phyloP scores from a whole-genome alignment of 2,888 invertebrate genomes.

The Rhaphigaster nebulosa region DNA sequence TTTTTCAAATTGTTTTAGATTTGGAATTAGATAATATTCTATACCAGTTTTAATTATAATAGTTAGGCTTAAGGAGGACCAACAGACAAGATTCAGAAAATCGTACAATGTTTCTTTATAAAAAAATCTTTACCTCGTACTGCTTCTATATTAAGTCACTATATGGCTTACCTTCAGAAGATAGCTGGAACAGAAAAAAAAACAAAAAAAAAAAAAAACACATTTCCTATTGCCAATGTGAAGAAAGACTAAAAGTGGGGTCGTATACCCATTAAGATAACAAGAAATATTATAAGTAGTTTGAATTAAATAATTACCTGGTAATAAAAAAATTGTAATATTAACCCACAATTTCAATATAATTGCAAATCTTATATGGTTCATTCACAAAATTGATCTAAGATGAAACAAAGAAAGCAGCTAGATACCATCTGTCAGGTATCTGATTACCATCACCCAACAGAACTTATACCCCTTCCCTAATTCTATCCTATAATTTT shows the following conservation, averaged over 20 bases:
- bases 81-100: neutral
- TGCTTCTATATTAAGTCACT: conserved; percentile 4
- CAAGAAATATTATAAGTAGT: neutral
- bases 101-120: neutral
- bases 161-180: conserved; percentile 17
- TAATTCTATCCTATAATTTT: neutral
- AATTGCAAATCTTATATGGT: neutral
- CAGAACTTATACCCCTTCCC: neutral
- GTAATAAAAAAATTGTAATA: neutral
- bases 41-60: neutral
- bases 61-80: neutral
- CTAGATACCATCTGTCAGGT: neutral
- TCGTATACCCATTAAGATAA: neutral
- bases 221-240: neutral
- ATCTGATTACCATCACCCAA: neutral
- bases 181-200: conserved; percentile 20
- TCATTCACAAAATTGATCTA: no score
- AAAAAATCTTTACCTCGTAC: conserved; percentile 15
- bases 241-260: neutral
- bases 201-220: no score
- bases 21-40: neutral
- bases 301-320: neutral
- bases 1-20: neutral
- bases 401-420: no score
- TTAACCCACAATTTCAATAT: neutral